A percentile compares a stretch with the other conserved stretches of the same genome.
Evolutionary conservation across 2,888 invertebrate genomes (phyloP).

Genomic region (Nephrocerus scutellatus): DNA sequence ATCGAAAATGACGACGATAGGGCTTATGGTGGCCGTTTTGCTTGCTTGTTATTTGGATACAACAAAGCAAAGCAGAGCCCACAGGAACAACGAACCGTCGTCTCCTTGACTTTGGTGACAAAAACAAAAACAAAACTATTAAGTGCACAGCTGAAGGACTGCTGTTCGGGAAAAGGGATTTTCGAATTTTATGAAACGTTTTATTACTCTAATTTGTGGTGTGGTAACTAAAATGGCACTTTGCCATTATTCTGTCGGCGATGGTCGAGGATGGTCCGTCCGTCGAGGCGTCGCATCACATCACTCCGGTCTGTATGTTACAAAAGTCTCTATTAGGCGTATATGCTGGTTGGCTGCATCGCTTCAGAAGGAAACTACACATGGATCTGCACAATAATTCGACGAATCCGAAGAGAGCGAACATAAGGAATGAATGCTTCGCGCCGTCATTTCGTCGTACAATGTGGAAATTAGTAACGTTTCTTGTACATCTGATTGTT

Average conservation of each 20-base stretch:
- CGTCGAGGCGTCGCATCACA: too few species aligned
- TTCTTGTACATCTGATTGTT: conserved; percentile 19
- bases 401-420: too few species aligned
- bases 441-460: conserved; percentile 12
- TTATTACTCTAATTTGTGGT: conserved; percentile 47
- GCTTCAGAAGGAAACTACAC: conserved; percentile 8
- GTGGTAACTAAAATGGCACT: conserved; percentile 40
- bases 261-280: too few species aligned
- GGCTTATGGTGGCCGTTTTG: conserved; percentile 2
- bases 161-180: conserved; percentile 19
- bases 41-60: conserved; percentile 9
- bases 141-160: conserved; percentile 10
- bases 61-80: conserved; percentile 23
- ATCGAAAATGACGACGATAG: neutral
- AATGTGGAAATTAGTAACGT: conserved; percentile 15
- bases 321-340: too few species aligned
- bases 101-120: conserved; percentile 9
- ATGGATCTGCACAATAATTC: conserved; percentile 16
- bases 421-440: too few species aligned
- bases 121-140: conserved; percentile 20
- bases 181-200: conserved; percentile 45
- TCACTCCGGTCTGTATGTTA: too few species aligned
- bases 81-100: conserved; percentile 5
- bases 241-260: conserved; percentile 35
- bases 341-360: conserved; percentile 14